Percentiles rank a stretch among this genome's conserved stretches.
phyloP scores from a whole-genome alignment of 2,888 invertebrate species.

The Papilio elwesi region DNA sequence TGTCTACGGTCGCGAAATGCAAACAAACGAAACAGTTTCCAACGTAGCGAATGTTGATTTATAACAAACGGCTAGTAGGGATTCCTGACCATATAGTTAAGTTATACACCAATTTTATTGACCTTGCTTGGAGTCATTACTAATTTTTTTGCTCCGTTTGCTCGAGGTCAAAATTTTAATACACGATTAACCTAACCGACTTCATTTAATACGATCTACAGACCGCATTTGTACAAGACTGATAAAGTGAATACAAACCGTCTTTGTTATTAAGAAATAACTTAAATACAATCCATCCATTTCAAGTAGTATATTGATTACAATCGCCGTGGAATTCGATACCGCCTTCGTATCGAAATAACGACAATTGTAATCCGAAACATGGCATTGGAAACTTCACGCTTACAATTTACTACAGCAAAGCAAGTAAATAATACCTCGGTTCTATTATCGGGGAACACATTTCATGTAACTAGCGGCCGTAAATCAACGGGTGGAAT shows the following conservation, averaged over 20 bases:
- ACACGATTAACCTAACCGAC: conserved; percentile 43
- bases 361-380: conserved; percentile 57
- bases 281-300: conserved; percentile 45
- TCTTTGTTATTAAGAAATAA: conserved; percentile 59
- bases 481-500: conserved; percentile 56
- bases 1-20: conserved; percentile 12
- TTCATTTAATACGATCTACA: conserved; percentile 47
- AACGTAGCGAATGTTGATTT: conserved; percentile 8
- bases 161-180: conserved; percentile 51
- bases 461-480: conserved; percentile 48
- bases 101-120: conserved; percentile 20
- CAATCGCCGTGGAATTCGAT: conserved; percentile 52
- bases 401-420: conserved; percentile 44
- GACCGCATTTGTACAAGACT: conserved; percentile 50
- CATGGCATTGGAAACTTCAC: conserved; percentile 49
- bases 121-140: conserved; percentile 44
- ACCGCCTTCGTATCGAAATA: conserved; percentile 54
- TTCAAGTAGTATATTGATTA: conserved; percentile 45
- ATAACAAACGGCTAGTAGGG: conserved; percentile 12
- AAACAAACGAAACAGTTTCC: conserved; percentile 22
- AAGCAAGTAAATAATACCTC: conserved; percentile 53
- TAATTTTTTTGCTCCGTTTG: conserved; percentile 57
- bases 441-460: conserved; percentile 53
- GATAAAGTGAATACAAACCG: conserved; percentile 62
- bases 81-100: not conserved